phyloP scores from a whole-genome alignment of 2,113 vertebrate species.

The Triplophysa rosa region DNA sequence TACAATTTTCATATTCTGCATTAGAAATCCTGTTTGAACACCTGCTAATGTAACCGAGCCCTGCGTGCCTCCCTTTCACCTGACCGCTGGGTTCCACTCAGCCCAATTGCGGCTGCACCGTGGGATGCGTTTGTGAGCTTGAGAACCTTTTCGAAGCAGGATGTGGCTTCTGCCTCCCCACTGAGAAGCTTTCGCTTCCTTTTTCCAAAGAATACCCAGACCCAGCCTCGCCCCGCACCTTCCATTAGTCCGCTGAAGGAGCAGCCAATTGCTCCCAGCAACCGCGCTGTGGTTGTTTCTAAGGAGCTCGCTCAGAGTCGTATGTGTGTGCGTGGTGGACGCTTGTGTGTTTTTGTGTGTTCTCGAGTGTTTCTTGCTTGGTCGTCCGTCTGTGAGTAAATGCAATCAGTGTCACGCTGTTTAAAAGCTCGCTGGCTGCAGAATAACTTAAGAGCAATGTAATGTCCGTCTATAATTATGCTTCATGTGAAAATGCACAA shows the following conservation, averaged over 20 bases:
- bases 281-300: conserved; percentile 56
- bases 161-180: conserved; percentile 42
- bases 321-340: conserved; percentile 4
- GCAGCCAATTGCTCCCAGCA: conserved; percentile 62
- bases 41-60: background rate
- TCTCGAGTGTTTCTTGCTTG: conserved; percentile 14
- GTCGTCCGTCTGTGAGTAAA: conserved; percentile 48
- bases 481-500: background rate
- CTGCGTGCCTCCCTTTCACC: background rate
- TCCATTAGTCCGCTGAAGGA: conserved; percentile 65
- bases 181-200: conserved; percentile 42
- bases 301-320: conserved; percentile 56
- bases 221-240: conserved; percentile 13
- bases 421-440: conserved; percentile 14
- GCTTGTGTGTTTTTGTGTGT: conserved; percentile 14
- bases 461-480: background rate
- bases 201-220: conserved; percentile 29
- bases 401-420: conserved; percentile 46
- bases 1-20: background rate
- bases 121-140: conserved; percentile 42
- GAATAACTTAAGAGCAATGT: background rate
- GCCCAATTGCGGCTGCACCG: conserved; percentile 35
- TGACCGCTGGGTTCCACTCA: conserved; percentile 23
- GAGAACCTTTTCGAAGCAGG: conserved; percentile 21
- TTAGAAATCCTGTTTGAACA: conserved; percentile 1